Conservation (phyloP, 2,113 vertebrate genomes). For the Varanus salvator region DNA sequence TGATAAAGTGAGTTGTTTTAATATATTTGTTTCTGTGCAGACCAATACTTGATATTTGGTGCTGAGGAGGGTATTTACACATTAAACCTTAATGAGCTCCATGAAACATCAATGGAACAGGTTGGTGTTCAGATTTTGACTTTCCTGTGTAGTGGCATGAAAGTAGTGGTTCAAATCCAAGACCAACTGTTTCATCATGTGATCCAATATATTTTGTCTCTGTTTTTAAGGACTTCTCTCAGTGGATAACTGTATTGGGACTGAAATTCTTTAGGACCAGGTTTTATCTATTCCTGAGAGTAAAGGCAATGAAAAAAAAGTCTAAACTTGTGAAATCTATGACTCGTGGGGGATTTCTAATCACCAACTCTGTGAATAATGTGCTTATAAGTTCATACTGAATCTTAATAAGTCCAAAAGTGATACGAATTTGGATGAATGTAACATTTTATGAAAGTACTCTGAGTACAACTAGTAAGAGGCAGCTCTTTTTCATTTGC, state of each 20-base stretch:
- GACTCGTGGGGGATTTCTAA: neutral
- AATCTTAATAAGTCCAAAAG: neutral
- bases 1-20: neutral
- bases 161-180: neutral
- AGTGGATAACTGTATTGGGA: neutral
- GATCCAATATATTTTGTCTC: neutral
- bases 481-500: too few relatives aligned
- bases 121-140: slow-evolving; percentile 67
- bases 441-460: neutral
- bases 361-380: neutral
- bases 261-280: neutral
- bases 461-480: neutral
- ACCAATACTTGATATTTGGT: slow-evolving; percentile 99
- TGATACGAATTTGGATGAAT: neutral
- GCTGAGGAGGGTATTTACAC: slow-evolving; percentile 99
- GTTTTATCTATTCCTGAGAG: neutral
- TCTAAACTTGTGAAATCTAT: neutral
- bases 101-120: slow-evolving; percentile 99
- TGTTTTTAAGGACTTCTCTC: neutral
- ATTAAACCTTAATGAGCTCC: slow-evolving; percentile 96
- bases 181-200: neutral
- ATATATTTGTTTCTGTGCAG: slow-evolving; percentile 74
- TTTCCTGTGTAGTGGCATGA: neutral
- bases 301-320: neutral
- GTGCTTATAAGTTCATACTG: neutral